These are phyloP conservation scores for Bos indicus DNA, from an alignment of 2,113 vertebrate species.

Conservation along the genomic window DNA sequence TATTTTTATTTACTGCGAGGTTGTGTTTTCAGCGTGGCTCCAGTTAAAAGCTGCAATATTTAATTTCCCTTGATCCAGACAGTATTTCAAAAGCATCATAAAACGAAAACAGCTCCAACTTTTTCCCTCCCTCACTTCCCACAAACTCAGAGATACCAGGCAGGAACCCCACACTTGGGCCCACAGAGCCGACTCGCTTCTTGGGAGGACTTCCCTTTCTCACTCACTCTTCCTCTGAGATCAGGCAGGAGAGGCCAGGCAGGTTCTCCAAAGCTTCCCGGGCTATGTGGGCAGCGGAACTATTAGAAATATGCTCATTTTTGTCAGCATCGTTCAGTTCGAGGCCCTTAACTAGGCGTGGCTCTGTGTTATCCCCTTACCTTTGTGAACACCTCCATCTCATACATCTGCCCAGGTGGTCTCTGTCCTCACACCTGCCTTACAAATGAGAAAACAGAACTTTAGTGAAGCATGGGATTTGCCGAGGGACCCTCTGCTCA, in stretches of 20 bases:
- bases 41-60: slow-evolving; percentile 25
- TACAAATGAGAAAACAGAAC: neutral
- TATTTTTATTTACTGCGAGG: slow-evolving; percentile 82
- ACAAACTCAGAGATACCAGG: neutral
- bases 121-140: neutral
- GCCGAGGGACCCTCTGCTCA: rapidly evolving
- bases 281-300: neutral
- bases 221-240: neutral
- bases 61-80: slow-evolving; percentile 10
- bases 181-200: rapidly evolving
- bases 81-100: neutral
- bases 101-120: neutral
- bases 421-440: neutral
- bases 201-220: neutral
- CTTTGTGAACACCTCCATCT: rapidly evolving
- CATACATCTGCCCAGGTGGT: rapidly evolving
- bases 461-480: rapidly evolving
- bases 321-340: rapidly evolving
- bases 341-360: rapidly evolving
- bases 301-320: rapidly evolving
- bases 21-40: slow-evolving; percentile 4
- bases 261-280: neutral
- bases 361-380: rapidly evolving
- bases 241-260: neutral
- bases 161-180: neutral